Base-by-base conservation (phyloP, 2,888 invertebrate genomes). In the Drosophila kuntzei region DNA sequence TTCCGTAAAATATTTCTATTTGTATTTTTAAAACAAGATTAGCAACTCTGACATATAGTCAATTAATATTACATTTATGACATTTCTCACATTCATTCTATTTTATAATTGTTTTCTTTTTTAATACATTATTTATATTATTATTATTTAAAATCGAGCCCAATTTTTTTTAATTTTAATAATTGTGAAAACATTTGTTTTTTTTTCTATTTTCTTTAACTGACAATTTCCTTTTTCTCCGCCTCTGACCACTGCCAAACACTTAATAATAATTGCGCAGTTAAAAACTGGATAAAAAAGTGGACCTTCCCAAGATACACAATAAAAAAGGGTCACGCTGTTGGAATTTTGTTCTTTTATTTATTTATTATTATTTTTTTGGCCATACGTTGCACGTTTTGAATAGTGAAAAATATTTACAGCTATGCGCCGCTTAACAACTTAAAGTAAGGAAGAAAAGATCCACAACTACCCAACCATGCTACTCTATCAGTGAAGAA, bases 261-360 rank as follows among this genome's bases (percentile, higher is more conserved):
- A 79, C 82, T 82, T 82, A 81, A 72, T 81, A 85, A 82, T 85
- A 87, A 82, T 85, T 87, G 78, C 79, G 49, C 65, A 54, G 66
- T 65, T 79, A 63, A 64, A 63, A 77, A 60, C 49, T 58, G 62
- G 54, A 63, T 18, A 14, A 39, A 36, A 46, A 29, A 39, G 46
- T 41, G 27, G 37, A 53, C 32, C 39, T 27, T 41, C 39, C 54
- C 16, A 34, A 64, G 59, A 39, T 37, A 43, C 41, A 43, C 60
- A 36, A 16, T 36, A 50, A 60, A 87, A 82, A 65, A 79, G 70
- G 72, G 65, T 85, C 63, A 46, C 32, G 44, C 41, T 65, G 43
- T 54, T 46, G 54, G 39, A 37, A 46, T 50, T 55, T 55, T 55
- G 47, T 46, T 73, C 66, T 66, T 72, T 29, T 34, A 36, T 39